Percentiles rank a stretch among this genome's conserved stretches.
Evolutionary conservation across 92 coral and sea anemone genomes (phyloP).

Genomic region (Palythoa grandis): DNA sequence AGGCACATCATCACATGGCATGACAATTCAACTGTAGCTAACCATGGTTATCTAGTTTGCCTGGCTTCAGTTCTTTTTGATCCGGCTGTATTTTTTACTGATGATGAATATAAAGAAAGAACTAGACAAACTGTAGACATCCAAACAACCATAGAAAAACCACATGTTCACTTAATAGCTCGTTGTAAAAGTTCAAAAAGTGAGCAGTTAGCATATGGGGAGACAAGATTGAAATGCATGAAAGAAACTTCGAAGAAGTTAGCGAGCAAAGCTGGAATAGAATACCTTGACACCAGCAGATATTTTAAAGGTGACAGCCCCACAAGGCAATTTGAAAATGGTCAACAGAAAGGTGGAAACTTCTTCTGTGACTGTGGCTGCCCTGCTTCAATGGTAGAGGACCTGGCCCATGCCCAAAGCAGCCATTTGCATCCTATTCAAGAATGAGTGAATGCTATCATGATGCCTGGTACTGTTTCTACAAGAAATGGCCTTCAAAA

Average conservation of each 20-base stretch:
- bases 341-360: constrained; percentile 9
- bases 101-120: neutral
- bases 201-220: constrained; percentile 37
- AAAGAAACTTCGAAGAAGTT: constrained; percentile 7
- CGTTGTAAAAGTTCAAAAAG: constrained; percentile 32
- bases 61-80: constrained; percentile 13
- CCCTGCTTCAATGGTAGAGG: neutral
- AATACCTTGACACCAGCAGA: neutral
- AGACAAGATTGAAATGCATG: constrained; percentile 4
- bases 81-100: neutral
- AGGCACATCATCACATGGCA: neutral
- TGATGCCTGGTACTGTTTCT: too few species aligned
- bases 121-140: neutral
- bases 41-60: constrained; percentile 27
- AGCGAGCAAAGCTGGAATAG: neutral
- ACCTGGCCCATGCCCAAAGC: neutral
- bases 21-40: constrained; percentile 3
- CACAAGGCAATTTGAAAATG: constrained; percentile 10
- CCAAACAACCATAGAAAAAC: constrained; percentile 27
- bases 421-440: too few species aligned
- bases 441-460: too few species aligned
- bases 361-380: neutral
- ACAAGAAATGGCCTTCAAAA: too few species aligned
- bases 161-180: constrained; percentile 38
- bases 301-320: neutral